phyloP scores from a whole-genome alignment of 2,113 vertebrate genomes.

The Cynoglossus semilaevis region DNA sequence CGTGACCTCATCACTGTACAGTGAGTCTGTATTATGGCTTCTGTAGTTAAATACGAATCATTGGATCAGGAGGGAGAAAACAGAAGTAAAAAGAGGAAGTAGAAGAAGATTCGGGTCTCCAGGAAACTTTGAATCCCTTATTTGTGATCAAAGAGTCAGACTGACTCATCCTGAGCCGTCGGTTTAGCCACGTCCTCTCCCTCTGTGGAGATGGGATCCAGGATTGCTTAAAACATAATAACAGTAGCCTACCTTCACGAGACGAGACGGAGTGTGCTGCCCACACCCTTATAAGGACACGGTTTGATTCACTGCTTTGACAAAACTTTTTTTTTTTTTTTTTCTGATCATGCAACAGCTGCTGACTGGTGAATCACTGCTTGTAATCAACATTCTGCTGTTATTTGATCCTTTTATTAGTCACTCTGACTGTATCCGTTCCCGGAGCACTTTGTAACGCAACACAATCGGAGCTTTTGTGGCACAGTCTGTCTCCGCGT shows the following conservation, averaged over 20 bases:
- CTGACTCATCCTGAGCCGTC: constrained; percentile 40
- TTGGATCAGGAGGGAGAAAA: background rate
- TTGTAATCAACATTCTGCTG: constrained; percentile 56
- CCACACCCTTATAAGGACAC: constrained; percentile 43
- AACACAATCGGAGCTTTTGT: constrained; percentile 2
- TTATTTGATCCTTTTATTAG: constrained; percentile 60
- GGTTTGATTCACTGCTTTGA: constrained; percentile 65
- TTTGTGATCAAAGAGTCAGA: constrained; percentile 55
- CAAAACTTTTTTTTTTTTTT: constrained; percentile 70
- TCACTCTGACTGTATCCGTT: constrained; percentile 17
- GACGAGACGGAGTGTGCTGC: constrained; percentile 39
- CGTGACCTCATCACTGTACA: too few relatives aligned
- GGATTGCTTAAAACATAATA: constrained; percentile 65
- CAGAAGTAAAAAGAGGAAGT: constrained; percentile 4
- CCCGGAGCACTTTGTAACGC: constrained; percentile 10
- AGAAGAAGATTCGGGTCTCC: constrained; percentile 34
- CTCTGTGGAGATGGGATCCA: constrained; percentile 32
- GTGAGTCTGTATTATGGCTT: too few relatives aligned
- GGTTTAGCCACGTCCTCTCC: constrained; percentile 39
- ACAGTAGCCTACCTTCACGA: constrained; percentile 61
- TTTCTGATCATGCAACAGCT: constrained; percentile 71
- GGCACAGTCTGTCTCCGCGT: background rate
- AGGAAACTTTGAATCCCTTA: constrained; percentile 48
- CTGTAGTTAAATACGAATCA: too few relatives aligned
- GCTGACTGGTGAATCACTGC: constrained; percentile 62